Conservation (phyloP, 2,113 vertebrate species). For the Oreotrochilus melanogaster region DNA sequence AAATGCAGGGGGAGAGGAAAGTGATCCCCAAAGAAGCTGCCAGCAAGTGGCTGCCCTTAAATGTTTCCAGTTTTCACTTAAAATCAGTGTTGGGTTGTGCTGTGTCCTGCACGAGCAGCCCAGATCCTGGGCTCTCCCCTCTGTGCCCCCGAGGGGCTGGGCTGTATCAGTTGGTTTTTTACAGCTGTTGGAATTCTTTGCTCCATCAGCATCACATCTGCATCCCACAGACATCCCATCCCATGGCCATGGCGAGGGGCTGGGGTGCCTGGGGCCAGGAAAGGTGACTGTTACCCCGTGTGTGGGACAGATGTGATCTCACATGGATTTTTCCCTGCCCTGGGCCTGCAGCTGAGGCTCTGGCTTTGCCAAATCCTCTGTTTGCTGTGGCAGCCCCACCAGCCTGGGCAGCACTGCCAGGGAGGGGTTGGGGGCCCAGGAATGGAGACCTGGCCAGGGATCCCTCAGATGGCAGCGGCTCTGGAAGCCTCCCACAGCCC, state of each 20-base stretch:
- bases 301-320: fast-evolving
- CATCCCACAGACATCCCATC: background rate
- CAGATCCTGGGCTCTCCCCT: background rate
- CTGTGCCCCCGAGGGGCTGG: background rate
- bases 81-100: background rate
- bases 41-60: no score
- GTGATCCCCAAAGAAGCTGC: background rate
- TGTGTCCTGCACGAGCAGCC: background rate
- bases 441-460: background rate
- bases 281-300: background rate
- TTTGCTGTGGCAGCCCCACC: background rate
- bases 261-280: background rate
- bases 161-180: background rate
- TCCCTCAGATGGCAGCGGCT: background rate
- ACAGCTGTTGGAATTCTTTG: background rate
- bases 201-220: background rate
- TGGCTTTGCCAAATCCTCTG: background rate
- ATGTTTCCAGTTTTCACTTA: background rate
- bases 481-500: background rate
- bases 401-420: no score
- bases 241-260: fast-evolving
- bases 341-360: background rate
- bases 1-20: background rate
- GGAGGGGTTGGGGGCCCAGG: no score
- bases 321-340: background rate